Percentiles rank a stretch among this genome's conserved stretches.
phyloP scores from a whole-genome alignment of 2,113 vertebrate genomes.

The Oreotrochilus melanogaster region DNA sequence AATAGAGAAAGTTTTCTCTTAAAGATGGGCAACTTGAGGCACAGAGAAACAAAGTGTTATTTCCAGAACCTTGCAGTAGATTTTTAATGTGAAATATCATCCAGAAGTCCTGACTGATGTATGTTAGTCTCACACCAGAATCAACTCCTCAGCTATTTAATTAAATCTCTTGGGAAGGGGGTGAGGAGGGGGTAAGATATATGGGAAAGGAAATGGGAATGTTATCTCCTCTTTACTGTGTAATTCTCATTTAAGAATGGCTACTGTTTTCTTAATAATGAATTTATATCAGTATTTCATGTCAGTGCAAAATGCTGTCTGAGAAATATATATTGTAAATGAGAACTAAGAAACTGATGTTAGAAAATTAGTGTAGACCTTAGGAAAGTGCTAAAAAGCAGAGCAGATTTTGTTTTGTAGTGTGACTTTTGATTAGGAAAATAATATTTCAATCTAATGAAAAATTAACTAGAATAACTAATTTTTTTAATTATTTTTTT shows the following conservation, averaged over 20 bases:
- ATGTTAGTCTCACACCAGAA: neutral
- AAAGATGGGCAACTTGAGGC: neutral
- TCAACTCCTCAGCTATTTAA: neutral
- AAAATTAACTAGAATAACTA: neutral
- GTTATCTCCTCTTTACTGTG: neutral
- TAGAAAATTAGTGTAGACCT: slow-evolving; percentile 1
- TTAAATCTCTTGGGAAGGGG: neutral
- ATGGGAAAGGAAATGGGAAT: slow-evolving; percentile 6
- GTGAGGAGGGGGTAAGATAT: neutral
- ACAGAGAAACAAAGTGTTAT: neutral
- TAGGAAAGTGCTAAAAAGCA: slow-evolving; percentile 20
- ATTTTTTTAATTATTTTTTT: neutral
- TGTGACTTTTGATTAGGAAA: neutral
- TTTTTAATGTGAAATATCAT: neutral
- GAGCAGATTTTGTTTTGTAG: slow-evolving; percentile 1
- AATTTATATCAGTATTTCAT: neutral
- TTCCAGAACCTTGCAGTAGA: neutral
- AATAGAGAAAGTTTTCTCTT: neutral
- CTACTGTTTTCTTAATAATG: slow-evolving; percentile 1
- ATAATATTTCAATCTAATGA: neutral
- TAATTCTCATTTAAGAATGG: slow-evolving; percentile 13
- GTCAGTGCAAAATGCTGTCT: neutral
- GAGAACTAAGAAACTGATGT: neutral
- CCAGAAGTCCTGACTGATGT: neutral
- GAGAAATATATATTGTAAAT: neutral